A percentile compares a stretch with the other conserved stretches of the same genome.
phyloP scores from a whole-genome alignment of 2,113 vertebrate species.

The Neotoma lepida region DNA sequence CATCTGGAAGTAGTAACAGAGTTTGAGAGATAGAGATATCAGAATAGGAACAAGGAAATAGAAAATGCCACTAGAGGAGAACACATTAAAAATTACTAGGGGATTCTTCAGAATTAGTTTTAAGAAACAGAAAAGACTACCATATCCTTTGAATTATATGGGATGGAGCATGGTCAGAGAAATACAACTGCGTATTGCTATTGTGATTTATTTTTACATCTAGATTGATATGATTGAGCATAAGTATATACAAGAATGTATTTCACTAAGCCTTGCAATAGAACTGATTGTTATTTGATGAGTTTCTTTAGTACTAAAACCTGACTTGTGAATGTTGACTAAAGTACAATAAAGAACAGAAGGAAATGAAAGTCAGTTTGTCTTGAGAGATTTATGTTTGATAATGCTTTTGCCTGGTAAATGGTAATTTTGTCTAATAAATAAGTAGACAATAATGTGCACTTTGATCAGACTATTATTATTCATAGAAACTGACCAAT shows the following conservation, averaged over 20 bases:
- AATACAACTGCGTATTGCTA: not conserved
- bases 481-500: slow-evolving; percentile 35
- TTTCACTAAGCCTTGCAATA: slow-evolving; percentile 10
- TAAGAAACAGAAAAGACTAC: not conserved
- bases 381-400: slow-evolving; percentile 37
- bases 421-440: slow-evolving; percentile 39
- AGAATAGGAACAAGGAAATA: not conserved
- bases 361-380: slow-evolving; percentile 56
- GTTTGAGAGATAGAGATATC: not conserved
- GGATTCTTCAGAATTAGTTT: not conserved
- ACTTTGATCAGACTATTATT: slow-evolving; percentile 51
- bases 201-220: not conserved
- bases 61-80: slow-evolving; percentile 17
- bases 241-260: not conserved
- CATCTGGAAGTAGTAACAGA: not conserved
- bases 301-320: slow-evolving; percentile 44
- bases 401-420: slow-evolving; percentile 49
- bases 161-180: not conserved
- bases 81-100: not conserved
- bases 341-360: slow-evolving; percentile 37
- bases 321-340: slow-evolving; percentile 43
- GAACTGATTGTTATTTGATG: slow-evolving; percentile 19
- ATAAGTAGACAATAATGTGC: slow-evolving; percentile 45
- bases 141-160: not conserved
- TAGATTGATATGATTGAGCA: slow-evolving; percentile 25